Base-by-base conservation (phyloP, 2,113 vertebrate species). In the Jacana jacana region DNA sequence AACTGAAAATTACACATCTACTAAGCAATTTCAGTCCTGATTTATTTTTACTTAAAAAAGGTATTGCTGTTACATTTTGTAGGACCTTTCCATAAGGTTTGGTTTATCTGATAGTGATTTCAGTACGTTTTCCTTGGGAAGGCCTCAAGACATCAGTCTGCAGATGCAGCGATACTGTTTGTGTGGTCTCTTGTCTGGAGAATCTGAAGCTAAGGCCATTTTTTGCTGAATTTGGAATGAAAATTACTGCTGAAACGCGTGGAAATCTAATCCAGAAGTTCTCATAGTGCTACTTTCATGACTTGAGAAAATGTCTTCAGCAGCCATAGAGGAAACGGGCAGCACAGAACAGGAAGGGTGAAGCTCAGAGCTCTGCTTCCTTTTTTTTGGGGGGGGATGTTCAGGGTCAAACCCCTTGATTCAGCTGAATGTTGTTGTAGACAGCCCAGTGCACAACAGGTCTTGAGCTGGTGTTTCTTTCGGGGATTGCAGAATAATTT, bases 281-380 rank as follows among this genome's bases (percentile, higher is more conserved):
- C 35, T 84, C 17, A 51, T 85, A 60, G 20, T 52, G 4, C 8
- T 15, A 0, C 7, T 71, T 40, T 15, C 10, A 55, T 1, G 6
- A 31, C 54, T 80, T 77, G 23, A 49, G 44, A 14, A 81, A 76
- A 17, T 7, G 19, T 66, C 11, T 61, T 27, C 72, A 71, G 42
- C 14, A 30, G 24, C 24, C 13, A 6, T 8, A 8, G 0, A 1
- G 64, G n/a, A 48, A 78, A 16, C 0, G 5, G 40, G 54, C 20
- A 63, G 17, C 19, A 4, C 9, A 11, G 39, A 27, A 14, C 6
- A 20, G 0, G 27, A 8, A 17, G 2, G 20, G 20, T 4, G 16
- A 25, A 37, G 69, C 76, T 73, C 42, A 27, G 51, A 46, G 42
- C 48, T 73, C 88, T 48, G 48, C 48, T 35, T 70, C 13, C 30